Conservation (phyloP, 2,113 vertebrate genomes). For the Saccopteryx bilineata region DNA sequence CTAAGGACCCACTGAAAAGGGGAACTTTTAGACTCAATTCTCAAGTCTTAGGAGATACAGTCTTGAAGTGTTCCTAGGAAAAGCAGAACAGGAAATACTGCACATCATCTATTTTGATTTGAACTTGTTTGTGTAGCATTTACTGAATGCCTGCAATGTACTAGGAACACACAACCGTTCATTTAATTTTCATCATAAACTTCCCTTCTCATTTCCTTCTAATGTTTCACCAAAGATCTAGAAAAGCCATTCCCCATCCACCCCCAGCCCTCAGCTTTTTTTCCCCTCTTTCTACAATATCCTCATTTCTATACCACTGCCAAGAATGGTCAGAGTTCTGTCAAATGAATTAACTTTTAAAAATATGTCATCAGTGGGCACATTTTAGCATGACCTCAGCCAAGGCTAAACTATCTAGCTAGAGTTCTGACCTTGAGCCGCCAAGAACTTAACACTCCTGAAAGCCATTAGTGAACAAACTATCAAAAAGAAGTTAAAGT, state of each 20-base stretch:
- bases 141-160: conserved; percentile 12
- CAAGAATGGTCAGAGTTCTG: conserved; percentile 55
- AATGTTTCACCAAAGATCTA: conserved; percentile 58
- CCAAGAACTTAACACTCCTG: conserved; percentile 64
- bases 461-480: conserved; percentile 66
- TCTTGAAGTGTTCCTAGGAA: neutral
- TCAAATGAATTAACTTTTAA: conserved; percentile 60
- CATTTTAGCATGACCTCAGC: conserved; percentile 66
- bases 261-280: neutral
- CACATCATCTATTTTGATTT: conserved; percentile 22
- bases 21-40: neutral
- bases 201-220: conserved; percentile 61
- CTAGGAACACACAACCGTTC: neutral
- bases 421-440: conserved; percentile 66
- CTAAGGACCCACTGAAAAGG: neutral
- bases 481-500: conserved; percentile 72
- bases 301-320: conserved; percentile 43
- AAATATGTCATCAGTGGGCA: conserved; percentile 61
- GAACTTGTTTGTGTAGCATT: conserved; percentile 17
- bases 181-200: conserved; percentile 63
- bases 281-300: neutral
- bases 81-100: conserved; percentile 17
- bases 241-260: neutral
- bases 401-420: conserved; percentile 61
- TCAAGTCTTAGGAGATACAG: conserved; percentile 3